Base-by-base conservation (phyloP, 37 sponge, comb jelly and placozoan species). In the Chondrosia reniformis region DNA sequence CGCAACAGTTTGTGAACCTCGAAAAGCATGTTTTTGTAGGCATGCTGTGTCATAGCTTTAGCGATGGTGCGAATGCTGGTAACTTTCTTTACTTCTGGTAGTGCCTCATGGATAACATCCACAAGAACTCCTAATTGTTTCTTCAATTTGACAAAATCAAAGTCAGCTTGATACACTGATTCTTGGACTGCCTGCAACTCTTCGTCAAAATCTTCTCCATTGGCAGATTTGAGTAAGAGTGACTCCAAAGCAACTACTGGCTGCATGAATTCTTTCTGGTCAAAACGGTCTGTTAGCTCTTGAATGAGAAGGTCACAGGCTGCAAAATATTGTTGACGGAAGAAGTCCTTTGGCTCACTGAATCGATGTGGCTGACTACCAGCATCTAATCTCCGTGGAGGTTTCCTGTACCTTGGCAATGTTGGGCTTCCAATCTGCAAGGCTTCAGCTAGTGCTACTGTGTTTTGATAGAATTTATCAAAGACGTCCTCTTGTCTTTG, bases 111-210 rank as follows among this genome's bases (percentile, higher is more conserved):
- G 42, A 44, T 38, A 27, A 88, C 76, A 79, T 92, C 85, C 42
- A 24, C 42, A 15, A 89, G 66, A 21, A 88, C 41, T n/a, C 21
- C 24, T 54, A 92, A 52, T 6, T 92, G 93, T 25, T 54, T 80
- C 25, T 56, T 24, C 22, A 92, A 42, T 24, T 54, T 21, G 19
- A 15, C 40, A 12, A 80, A 84, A 31, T 84, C 44, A 33, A 92
- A 46, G 32, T 92, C 89, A 73, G 80, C 45, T 42, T 67, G 74
- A 59, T 80, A 92, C 19, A 56, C 49, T 22, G 89, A 89, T 27
- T 63, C 77, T 52, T 67, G 59, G 13, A 86, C 37, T 9, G 33
- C 32, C 17, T 80, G 34, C 17, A 86, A 22, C 17, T 81, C 41
- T 15, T 81, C 45, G 34, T 79, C 56, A 81, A 46, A 77, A 43